Conservation (phyloP, 2,888 invertebrate species). For the Lampropteryx suffumata region DNA sequence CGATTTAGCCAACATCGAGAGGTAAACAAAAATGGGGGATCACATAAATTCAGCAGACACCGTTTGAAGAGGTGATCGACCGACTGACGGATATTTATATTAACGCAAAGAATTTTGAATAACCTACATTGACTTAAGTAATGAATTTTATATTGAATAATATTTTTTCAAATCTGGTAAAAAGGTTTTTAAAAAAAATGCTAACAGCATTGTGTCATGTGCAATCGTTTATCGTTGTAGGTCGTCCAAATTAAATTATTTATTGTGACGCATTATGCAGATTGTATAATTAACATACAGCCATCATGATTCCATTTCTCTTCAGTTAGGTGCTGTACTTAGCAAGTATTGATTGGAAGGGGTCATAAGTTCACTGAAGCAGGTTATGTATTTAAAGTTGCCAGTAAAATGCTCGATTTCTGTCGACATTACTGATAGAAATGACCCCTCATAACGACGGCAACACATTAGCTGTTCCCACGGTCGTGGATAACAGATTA, state of each 20-base stretch:
- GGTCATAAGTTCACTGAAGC: too few relatives aligned
- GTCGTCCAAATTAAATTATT: too few relatives aligned
- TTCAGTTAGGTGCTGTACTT: too few relatives aligned
- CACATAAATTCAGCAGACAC: constrained; percentile 28
- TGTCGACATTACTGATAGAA: neutral
- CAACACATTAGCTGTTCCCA: constrained; percentile 16
- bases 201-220: neutral
- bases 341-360: too few relatives aligned
- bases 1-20: constrained; percentile 36
- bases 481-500: constrained; percentile 16
- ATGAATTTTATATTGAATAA: neutral
- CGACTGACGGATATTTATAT: constrained; percentile 7
- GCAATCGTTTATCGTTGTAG: constrained; percentile 7
- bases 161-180: too few relatives aligned
- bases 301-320: too few relatives aligned
- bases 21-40: constrained; percentile 29
- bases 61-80: constrained; percentile 32
- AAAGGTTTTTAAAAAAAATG: too few relatives aligned
- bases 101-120: constrained; percentile 14
- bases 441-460: constrained; percentile 6
- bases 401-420: too few relatives aligned
- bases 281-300: neutral
- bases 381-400: too few relatives aligned
- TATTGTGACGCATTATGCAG: constrained; percentile 3
- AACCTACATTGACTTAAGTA: neutral